Evolutionary conservation across 2,113 vertebrate genomes (phyloP).

Genomic region (Centropristis striata): DNA sequence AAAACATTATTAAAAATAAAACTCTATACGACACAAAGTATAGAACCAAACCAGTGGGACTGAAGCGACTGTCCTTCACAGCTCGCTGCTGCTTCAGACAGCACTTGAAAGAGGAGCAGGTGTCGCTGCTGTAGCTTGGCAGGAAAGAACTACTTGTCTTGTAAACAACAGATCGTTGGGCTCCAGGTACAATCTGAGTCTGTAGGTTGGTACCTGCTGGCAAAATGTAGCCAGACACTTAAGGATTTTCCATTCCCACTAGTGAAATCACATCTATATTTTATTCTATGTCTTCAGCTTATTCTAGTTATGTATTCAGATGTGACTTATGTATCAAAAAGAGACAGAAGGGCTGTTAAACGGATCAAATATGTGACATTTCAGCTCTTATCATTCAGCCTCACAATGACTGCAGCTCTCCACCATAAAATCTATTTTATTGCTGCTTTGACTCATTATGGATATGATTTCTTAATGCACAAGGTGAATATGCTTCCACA

Average conservation of each 20-base stretch:
- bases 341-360: conserved; percentile 11
- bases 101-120: not conserved
- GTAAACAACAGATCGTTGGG: conserved; percentile 28
- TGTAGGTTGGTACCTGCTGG: not conserved
- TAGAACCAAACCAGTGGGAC: not conserved
- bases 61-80: conserved; percentile 26
- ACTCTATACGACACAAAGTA: not conserved
- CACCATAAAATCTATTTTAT: conserved; percentile 52
- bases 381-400: conserved; percentile 54
- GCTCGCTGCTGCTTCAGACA: conserved; percentile 11
- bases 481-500: conserved; percentile 41
- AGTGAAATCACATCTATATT: not conserved
- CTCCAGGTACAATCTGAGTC: conserved; percentile 20
- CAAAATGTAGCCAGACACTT: conserved; percentile 4
- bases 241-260: not conserved
- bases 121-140: conserved; percentile 29
- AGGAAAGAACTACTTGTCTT: conserved; percentile 30
- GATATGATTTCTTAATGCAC: conserved; percentile 57
- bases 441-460: conserved; percentile 58
- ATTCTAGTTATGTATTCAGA: conserved; percentile 10
- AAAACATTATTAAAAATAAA: too few species aligned
- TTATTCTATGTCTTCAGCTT: not conserved
- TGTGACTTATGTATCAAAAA: conserved; percentile 6
- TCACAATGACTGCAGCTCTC: conserved; percentile 29
- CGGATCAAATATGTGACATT: conserved; percentile 53